Evolutionary conservation across 2,888 invertebrate species (phyloP).

Genomic region (Strigamia transsilvanica): DNA sequence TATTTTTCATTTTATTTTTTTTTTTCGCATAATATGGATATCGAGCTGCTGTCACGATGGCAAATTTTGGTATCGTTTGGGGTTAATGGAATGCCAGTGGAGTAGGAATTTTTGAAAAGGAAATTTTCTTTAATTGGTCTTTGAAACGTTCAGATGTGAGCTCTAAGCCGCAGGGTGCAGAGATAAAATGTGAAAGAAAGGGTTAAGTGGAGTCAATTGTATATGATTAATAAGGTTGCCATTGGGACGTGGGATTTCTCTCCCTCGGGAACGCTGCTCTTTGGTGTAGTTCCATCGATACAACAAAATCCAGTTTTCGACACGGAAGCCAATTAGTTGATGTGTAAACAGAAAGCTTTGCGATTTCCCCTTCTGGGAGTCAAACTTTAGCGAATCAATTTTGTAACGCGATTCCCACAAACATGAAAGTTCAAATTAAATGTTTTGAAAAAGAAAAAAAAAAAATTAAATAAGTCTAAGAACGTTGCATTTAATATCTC

Average conservation of each 20-base stretch:
- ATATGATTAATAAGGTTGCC: constrained; percentile 23
- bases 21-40: too few relatives aligned
- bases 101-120: background rate
- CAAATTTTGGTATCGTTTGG: too few relatives aligned
- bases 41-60: too few relatives aligned
- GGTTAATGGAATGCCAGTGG: background rate
- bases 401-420: background rate
- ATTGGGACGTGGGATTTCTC: background rate
- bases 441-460: too few relatives aligned
- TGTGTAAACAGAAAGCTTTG: background rate
- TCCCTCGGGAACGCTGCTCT: background rate
- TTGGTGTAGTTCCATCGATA: background rate
- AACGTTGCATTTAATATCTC: background rate
- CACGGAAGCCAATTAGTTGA: background rate
- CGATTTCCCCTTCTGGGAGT: background rate
- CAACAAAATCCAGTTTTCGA: background rate
- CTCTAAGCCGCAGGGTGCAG: background rate
- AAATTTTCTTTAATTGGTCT: constrained; percentile 6
- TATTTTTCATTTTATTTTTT: too few relatives aligned
- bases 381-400: background rate
- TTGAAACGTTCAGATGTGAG: background rate
- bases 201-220: constrained; percentile 28
- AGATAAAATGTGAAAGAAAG: constrained; percentile 11
- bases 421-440: too few relatives aligned
- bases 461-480: too few relatives aligned